Evolutionary conservation across 1,140 invertebrate species (phyloP), one percentile per base, ranked within the genome.

Genomic region (Arion vulgaris): DNA sequence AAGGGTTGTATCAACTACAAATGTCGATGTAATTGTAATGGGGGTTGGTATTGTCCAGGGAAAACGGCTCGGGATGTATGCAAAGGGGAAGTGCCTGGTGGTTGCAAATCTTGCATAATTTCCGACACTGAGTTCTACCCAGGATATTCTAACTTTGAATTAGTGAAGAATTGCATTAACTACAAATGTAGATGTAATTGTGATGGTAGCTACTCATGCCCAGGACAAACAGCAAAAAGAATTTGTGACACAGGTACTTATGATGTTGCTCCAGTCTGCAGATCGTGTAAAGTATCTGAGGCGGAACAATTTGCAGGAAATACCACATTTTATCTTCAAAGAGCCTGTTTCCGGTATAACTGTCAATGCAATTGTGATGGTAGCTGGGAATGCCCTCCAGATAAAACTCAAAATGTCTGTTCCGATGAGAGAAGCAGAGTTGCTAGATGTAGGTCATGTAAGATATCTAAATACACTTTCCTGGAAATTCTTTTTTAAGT

Each of bases 351-450:
- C 79, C 66, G 77, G 66, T 89, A 85, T 66, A 72, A 86, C 39
- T 89, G 88, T 78, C 72, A 78, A 19, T 89, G 88, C 82, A 80
- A 82, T n/a, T 88, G 87, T 83, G 85, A 89, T 74, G 88, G 88
- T 23, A 86, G 83, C 69, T 86, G 80, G 81, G 66, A 71, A n/a
- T 84, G 83, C 38, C 81, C 82, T 1, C 75, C 76, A 17, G 69
- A 76, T 11, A 73, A 71, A 7, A 68, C 81, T 1, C 36, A 13
- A 17, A 79, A 85, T 51, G 57, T 83, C 7, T 87, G 86, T 45
- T 32, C 34, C 7, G 26, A 51, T 11, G 57, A 53, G 13, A 36
- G 26, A 32, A 15, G 5, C 26, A 45, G 38, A 36, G 68, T 0
- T 83, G 84, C 69, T 0, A 39, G 62, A 26, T 85, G 84, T 53